These are phyloP conservation scores for Diceros bicornis DNA, from an alignment of 2,797 vertebrate genomes.

Conservation along the genomic window DNA sequence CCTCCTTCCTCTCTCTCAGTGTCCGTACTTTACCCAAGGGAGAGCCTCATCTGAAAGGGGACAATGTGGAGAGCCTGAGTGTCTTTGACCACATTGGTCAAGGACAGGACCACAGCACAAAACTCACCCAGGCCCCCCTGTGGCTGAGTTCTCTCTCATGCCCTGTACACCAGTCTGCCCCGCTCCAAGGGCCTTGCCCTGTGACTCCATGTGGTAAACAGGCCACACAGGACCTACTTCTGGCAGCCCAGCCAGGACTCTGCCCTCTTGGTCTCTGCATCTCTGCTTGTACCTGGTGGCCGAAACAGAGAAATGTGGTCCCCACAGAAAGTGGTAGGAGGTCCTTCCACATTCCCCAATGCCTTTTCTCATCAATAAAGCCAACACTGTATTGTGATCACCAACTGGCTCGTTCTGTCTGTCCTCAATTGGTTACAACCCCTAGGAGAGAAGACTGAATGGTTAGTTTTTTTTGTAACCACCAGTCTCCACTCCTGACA, in stretches of 20 bases:
- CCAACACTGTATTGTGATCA: neutral
- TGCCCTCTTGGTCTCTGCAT: neutral
- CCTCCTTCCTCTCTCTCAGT: neutral
- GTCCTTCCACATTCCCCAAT: neutral
- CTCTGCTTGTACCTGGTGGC: neutral
- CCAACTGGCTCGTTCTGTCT: neutral
- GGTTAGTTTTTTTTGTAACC: neutral
- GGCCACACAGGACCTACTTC: neutral
- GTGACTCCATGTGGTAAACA: neutral
- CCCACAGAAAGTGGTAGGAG: neutral
- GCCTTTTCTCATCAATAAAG: neutral
- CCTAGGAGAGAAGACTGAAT: neutral
- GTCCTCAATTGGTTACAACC: neutral
- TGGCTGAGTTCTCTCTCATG: neutral
- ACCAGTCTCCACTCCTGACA: neutral
- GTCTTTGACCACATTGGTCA: neutral
- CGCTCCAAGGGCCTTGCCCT: neutral
- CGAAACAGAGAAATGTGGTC: neutral
- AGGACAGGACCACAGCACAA: neutral
- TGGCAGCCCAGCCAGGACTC: neutral
- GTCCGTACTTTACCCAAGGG: neutral
- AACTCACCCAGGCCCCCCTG: neutral
- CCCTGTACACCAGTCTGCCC: neutral
- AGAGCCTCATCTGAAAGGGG: neutral
- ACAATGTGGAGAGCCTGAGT: neutral